phyloP scores from a whole-genome alignment of 2,888 invertebrate genomes.

The Nemoura dubitans region DNA sequence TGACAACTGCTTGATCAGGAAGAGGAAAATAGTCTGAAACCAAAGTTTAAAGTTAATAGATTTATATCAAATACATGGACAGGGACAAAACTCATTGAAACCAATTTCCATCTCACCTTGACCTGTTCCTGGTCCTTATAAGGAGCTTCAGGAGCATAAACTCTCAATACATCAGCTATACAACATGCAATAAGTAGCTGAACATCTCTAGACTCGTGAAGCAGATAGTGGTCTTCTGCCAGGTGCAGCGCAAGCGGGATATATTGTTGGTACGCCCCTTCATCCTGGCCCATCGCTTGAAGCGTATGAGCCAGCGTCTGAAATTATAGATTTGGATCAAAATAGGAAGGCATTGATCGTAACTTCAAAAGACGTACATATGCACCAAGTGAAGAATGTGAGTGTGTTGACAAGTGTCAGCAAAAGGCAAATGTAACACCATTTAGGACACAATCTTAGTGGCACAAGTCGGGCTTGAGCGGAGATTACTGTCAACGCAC shows the following conservation, averaged over 20 bases:
- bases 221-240: conserved; percentile 91
- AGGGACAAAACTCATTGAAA: background rate
- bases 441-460: background rate
- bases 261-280: conserved; percentile 91
- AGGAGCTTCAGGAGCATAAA: conserved; percentile 97
- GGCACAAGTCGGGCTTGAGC: background rate
- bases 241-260: conserved; percentile 91
- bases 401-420: background rate
- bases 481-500: conserved; percentile 61
- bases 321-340: conserved; percentile 39
- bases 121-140: conserved; percentile 96
- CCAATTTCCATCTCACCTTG: conserved; percentile 61
- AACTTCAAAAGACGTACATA: conserved; percentile 5
- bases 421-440: background rate
- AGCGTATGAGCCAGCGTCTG: conserved; percentile 91
- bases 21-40: conserved; percentile 85
- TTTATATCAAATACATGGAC: background rate
- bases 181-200: conserved; percentile 95
- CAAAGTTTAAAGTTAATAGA: conserved; percentile 52
- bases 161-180: conserved; percentile 94
- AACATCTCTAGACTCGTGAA: conserved; percentile 90
- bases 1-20: conserved; percentile 91
- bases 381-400: conserved; percentile 3
- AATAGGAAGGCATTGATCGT: background rate
- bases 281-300: conserved; percentile 97